Base-by-base conservation (phyloP, 64 coral and sea anemone species). In the Acropora yongei region DNA sequence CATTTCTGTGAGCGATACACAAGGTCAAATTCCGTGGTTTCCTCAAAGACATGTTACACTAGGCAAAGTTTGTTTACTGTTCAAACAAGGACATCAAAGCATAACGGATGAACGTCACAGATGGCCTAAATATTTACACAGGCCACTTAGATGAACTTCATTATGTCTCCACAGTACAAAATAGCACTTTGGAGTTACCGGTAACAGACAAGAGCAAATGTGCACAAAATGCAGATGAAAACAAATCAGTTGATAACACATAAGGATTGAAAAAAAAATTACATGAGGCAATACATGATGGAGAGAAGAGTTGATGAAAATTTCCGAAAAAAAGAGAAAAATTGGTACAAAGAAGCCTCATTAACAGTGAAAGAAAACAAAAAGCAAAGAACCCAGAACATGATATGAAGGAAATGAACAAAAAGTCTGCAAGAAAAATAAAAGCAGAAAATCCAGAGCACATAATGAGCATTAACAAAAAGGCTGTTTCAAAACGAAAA, bases 151-250 rank as follows among this genome's bases (percentile, higher is more conserved):
- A n/a, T n/a, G n/a, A n/a, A n/a, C n/a, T n/a, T n/a, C n/a, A 83
- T 44, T 91, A 91, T 77, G 57, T 90, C 8, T 90, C 88, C 5
- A 80, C 57, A 80, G 46, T 46, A 8, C 58, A 63, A 63, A 63
- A 63, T 63, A 63, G 58, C 58, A 63, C 8, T 63, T 68, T 80
- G 49, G 53, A 60, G 65, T 79, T 18, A 87, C 69, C 44, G 20
- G 73, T 87, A 60, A 41, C 2, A 85, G 58, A 63, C 58, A 78
- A 86, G 45, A 46, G 44, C 41, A 9, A 86, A 78, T 68, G 19
- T 63, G 58, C 58, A 63, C 68, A 85, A 93, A 78, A 84, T 58
- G 74, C 47, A 57, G 72, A 79, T 79, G 77, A 79, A 79, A 79
- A 79, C 77, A 79, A 51, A 20, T 30, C 47, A 53, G 47, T 79